Evolutionary conservation across 2,797 vertebrate species (phyloP), one percentile per base, ranked within the genome.

Genomic region (Myotis planiceps): DNA sequence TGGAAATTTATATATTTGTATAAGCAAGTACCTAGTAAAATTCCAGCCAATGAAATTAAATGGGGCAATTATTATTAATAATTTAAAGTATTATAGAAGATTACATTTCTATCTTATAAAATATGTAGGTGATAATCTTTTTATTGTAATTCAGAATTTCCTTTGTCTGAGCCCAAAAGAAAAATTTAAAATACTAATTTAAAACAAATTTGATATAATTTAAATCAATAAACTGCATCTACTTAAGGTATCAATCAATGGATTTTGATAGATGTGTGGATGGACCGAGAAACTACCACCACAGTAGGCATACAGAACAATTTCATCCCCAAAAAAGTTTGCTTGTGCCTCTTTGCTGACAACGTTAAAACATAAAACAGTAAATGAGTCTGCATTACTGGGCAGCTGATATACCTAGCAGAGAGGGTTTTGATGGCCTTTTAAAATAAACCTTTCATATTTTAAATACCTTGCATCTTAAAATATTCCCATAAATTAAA

Each of bases 91-190:
- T 53, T 92, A 21, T 29, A 74, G 75, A 81, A 92, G 15, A 74
- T 69, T 86, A 86, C 45, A 71, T 83, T 71, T 87, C 29, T 68
- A 29, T 53, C 53, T n/a, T 53, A 5, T 71, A 71, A 88, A 13
- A 75, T 2, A 66, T 9, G 63, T 39, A 81, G 32, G 3, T 93
- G 79, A 83, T 91, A 90, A 74, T 49, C 1, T 84, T 96, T 63
- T 68, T 1, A 81, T 72, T 89, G 29, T 80, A 96, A 90, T 42
- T 86, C 66, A 95, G n/a, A 86, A 63, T 92, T 92, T 81, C 27
- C 39, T 93, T 92, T 71, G 19, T 42, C 27, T 94, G 4, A 89
- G 9, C 25, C 1, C 3, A 39, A 42, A 88, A 83, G 78, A 93
- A 92, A 83, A 69, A 72, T 60, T 90, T 82, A 32, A 19, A 79